Evolutionary conservation across 2,113 vertebrate species (phyloP).

Genomic region (Poecilia latipinna): DNA sequence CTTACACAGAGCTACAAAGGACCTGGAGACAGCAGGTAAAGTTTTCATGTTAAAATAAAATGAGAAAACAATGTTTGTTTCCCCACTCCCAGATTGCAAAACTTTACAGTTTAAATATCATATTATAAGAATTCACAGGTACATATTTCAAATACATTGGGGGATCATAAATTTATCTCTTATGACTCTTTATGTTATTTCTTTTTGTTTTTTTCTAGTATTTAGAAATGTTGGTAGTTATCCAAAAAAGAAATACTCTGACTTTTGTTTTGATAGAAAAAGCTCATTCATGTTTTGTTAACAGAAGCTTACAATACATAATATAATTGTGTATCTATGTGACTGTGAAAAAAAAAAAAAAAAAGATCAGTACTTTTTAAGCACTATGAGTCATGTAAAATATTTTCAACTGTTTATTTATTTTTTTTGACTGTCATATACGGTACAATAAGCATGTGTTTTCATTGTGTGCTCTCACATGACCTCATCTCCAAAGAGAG

Average conservation of each 20-base stretch:
- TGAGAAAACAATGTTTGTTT: too few relatives aligned
- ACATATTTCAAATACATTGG: not conserved
- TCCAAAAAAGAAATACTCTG: not conserved
- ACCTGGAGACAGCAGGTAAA: too few relatives aligned
- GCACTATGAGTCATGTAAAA: not conserved
- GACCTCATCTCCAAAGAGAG: slow-evolving; percentile 55
- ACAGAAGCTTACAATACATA: too few relatives aligned
- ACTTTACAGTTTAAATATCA: too few relatives aligned
- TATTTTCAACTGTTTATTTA: not conserved
- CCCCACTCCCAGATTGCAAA: too few relatives aligned
- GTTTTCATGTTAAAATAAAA: too few relatives aligned
- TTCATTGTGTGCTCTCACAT: slow-evolving; percentile 17
- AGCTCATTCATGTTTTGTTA: not conserved
- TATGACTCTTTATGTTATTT: not conserved
- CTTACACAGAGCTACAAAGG: too few relatives aligned
- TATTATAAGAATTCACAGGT: too few relatives aligned
- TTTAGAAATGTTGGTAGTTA: not conserved
- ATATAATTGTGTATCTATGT: not conserved
- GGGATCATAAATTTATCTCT: not conserved
- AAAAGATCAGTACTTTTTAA: not conserved
- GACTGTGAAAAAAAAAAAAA: not conserved
- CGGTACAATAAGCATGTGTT: not conserved
- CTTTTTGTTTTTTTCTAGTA: not conserved
- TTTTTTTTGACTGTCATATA: not conserved
- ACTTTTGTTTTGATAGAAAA: not conserved